phyloP scores from a whole-genome alignment of 2,888 invertebrate genomes.

The Trichogramma dendrolimi region DNA sequence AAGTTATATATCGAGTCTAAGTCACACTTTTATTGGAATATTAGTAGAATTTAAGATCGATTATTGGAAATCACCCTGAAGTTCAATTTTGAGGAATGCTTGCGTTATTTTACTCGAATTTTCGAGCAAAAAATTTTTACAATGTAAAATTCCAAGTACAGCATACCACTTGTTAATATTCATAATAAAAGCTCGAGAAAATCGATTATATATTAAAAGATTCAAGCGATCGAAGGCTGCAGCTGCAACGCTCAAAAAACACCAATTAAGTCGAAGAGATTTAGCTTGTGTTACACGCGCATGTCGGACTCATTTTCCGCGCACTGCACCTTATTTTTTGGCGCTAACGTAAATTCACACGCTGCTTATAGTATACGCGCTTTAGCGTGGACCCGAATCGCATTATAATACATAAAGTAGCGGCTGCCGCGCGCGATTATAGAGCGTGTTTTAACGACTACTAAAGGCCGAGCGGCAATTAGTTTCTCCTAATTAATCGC shows the following conservation, averaged over 20 bases:
- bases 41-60: too few relatives aligned
- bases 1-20: too few relatives aligned
- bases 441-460: neutral
- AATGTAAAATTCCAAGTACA: too few relatives aligned
- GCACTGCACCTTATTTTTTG: neutral
- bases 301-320: neutral
- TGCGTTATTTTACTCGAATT: too few relatives aligned
- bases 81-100: too few relatives aligned
- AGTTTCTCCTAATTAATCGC: slow-evolving; percentile 16
- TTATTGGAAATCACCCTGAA: too few relatives aligned
- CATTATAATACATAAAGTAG: neutral
- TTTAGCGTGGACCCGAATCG: neutral
- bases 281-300: neutral
- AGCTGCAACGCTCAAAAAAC: too few relatives aligned
- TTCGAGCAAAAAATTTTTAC: too few relatives aligned
- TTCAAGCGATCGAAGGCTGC: neutral
- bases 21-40: too few relatives aligned
- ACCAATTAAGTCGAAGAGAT: too few relatives aligned
- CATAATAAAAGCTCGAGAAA: too few relatives aligned
- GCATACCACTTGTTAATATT: too few relatives aligned
- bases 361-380: neutral
- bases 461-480: slow-evolving; percentile 2
- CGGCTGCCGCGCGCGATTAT: neutral
- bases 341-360: neutral
- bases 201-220: neutral